Percentiles rank a stretch among this genome's conserved stretches.
phyloP scores from a whole-genome alignment of 1,140 invertebrate genomes.

The Battus philenor region DNA sequence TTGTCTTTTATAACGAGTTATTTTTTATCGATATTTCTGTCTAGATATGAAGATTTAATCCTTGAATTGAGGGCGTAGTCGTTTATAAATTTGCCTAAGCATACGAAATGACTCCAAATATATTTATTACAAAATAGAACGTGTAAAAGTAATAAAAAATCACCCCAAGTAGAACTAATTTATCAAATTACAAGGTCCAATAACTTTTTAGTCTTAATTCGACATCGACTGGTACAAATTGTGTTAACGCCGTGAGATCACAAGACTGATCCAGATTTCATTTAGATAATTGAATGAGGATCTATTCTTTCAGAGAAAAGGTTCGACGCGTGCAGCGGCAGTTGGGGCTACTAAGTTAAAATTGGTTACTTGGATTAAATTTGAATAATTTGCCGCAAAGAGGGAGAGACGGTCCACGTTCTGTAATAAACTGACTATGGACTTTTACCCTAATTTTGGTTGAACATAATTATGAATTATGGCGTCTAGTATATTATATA shows the following conservation, averaged over 20 bases:
- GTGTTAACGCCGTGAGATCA: conserved; percentile 48
- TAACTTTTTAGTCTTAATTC: conserved; percentile 33
- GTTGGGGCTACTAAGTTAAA: conserved; percentile 22
- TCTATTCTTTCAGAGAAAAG: conserved; percentile 63
- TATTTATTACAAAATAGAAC: background rate
- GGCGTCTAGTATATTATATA: too few species aligned
- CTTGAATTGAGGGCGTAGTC: too few species aligned
- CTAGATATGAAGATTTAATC: too few species aligned
- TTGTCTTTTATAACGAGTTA: too few species aligned
- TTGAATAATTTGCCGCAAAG: too few species aligned
- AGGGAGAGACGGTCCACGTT: too few species aligned
- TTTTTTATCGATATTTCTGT: too few species aligned
- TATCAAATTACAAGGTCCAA: conserved; percentile 29
- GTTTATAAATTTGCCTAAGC: too few species aligned
- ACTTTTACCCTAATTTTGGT: too few species aligned
- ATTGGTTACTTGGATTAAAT: conserved; percentile 8
- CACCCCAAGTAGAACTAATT: conserved; percentile 6
- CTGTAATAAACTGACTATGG: too few species aligned
- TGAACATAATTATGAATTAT: too few species aligned
- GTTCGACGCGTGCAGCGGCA: conserved; percentile 33
- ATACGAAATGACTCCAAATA: too few species aligned
- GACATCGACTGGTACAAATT: conserved; percentile 31
- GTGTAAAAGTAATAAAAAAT: conserved; percentile 17
- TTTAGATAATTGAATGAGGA: conserved; percentile 71
- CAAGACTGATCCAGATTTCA: conserved; percentile 61